phyloP scores from a whole-genome alignment of 1,140 invertebrate species.

The Formica exsecta region DNA sequence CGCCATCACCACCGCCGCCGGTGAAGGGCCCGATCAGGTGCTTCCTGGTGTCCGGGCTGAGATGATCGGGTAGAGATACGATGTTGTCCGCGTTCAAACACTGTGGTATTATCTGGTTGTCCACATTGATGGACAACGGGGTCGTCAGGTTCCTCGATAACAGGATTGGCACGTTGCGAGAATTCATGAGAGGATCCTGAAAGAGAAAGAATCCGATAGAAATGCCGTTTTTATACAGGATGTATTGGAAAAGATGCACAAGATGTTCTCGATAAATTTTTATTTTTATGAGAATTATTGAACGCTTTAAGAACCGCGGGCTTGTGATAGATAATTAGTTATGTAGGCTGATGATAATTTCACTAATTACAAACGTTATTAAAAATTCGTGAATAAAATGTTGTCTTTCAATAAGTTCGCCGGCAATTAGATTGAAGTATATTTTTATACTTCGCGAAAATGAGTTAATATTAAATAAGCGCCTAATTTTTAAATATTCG shows the following conservation, averaged over 20 bases:
- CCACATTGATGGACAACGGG: slow-evolving; percentile 67
- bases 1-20: background rate
- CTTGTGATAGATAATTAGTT: too few relatives aligned
- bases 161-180: slow-evolving; percentile 64
- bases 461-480: background rate
- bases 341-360: too few relatives aligned
- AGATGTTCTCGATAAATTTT: background rate
- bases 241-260: background rate
- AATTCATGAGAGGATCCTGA: slow-evolving; percentile 69
- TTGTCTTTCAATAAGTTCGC: background rate
- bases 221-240: background rate
- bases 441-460: background rate
- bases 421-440: background rate
- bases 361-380: too few relatives aligned
- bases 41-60: slow-evolving; percentile 64
- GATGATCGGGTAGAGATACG: slow-evolving; percentile 42
- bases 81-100: slow-evolving; percentile 7
- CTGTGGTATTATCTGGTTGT: slow-evolving; percentile 74
- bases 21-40: slow-evolving; percentile 49
- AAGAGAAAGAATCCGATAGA: background rate
- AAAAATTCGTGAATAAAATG: too few relatives aligned
- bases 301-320: too few relatives aligned
- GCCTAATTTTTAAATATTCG: background rate
- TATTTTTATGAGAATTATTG: too few relatives aligned
- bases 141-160: slow-evolving; percentile 47